phyloP scores from a whole-genome alignment of 1,140 invertebrate genomes.

The Formica selysi region DNA sequence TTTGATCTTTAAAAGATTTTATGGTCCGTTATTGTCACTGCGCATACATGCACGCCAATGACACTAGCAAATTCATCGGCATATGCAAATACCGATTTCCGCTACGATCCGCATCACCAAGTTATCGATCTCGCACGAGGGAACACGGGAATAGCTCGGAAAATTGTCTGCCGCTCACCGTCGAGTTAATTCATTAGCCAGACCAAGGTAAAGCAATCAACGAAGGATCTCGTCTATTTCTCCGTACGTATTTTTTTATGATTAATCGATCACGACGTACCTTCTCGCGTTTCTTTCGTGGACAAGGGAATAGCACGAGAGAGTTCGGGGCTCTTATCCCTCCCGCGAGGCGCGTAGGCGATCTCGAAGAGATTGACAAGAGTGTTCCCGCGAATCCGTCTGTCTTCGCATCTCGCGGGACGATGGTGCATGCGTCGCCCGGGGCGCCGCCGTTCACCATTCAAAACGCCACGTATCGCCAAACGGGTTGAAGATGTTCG shows the following conservation, averaged over 20 bases:
- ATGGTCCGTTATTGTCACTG: not conserved
- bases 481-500: conserved; percentile 85
- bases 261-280: conserved; percentile 58
- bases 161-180: conserved; percentile 55
- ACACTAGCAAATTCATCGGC: not conserved
- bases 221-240: conserved; percentile 71
- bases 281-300: conserved; percentile 68
- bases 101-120: not conserved
- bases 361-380: conserved; percentile 58
- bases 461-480: conserved; percentile 79
- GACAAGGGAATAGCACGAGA: conserved; percentile 67
- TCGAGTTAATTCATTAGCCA: conserved; percentile 65
- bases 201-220: conserved; percentile 68
- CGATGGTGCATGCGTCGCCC: conserved; percentile 57
- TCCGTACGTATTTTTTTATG: conserved; percentile 68
- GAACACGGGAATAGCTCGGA: not conserved
- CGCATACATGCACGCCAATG: not conserved
- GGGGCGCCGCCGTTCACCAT: conserved; percentile 70
- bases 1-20: not conserved
- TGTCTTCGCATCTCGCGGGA: conserved; percentile 35
- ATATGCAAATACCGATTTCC: not conserved
- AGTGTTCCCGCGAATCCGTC: conserved; percentile 53
- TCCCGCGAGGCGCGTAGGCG: conserved; percentile 34
- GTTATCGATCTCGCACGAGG: conserved; percentile 21
- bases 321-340: conserved; percentile 47